These are phyloP conservation scores for Drosophila mojavensis DNA, from an alignment of 1,140 invertebrate species.

Conservation along the genomic window DNA sequence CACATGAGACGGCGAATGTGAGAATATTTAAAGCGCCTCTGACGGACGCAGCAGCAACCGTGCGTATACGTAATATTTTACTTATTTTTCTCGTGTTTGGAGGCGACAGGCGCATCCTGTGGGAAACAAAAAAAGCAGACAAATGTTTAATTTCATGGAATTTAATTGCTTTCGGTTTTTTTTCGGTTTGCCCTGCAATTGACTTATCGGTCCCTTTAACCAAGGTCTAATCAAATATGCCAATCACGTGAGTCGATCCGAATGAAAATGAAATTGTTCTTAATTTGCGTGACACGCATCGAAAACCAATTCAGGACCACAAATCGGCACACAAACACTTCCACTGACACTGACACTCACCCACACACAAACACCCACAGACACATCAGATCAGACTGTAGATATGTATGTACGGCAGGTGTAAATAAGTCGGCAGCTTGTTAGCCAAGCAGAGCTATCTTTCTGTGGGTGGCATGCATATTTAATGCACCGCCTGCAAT, in stretches of 20 bases:
- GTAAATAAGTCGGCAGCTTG: constrained; percentile 25
- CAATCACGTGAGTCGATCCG: constrained; percentile 42
- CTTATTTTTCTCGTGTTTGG: background rate
- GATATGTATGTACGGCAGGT: constrained; percentile 10
- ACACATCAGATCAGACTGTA: background rate
- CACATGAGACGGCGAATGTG: background rate
- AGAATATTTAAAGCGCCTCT: constrained; percentile 12
- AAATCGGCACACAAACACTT: constrained; percentile 5
- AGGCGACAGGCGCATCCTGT: background rate
- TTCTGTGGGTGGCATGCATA: constrained; percentile 37
- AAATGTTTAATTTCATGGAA: constrained; percentile 35
- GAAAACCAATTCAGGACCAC: constrained; percentile 40
- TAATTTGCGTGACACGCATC: constrained; percentile 59
- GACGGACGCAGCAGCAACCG: background rate
- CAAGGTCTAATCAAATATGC: constrained; percentile 49
- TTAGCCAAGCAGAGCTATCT: constrained; percentile 4
- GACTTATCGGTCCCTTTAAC: constrained; percentile 25
- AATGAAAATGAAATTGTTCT: constrained; percentile 59
- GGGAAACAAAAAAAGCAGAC: constrained; percentile 1
- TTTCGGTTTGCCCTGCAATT: constrained; percentile 19
- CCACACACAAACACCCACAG: background rate
- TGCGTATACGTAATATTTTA: constrained; percentile 33
- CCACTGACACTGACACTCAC: too few relatives aligned
- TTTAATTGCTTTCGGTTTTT: constrained; percentile 34
- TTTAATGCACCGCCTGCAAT: constrained; percentile 29